Percentiles rank a stretch among this genome's conserved stretches.
phyloP scores from a whole-genome alignment of 2,888 invertebrate genomes.

The Melanostoma scalare region DNA sequence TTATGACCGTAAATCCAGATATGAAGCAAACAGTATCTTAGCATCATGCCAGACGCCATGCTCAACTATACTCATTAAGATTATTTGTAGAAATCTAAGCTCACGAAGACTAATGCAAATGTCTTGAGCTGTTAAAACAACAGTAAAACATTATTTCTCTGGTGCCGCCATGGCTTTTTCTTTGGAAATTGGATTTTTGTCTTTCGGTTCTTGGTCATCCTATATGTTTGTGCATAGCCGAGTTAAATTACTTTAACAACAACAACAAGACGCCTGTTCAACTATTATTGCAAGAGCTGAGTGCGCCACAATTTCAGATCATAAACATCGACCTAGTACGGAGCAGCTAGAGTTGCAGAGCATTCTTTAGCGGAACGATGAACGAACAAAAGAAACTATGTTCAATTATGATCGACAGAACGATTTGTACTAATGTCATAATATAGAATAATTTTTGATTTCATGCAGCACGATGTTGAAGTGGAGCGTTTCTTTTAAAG shows the following conservation, averaged over 20 bases:
- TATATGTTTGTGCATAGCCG: conserved; percentile 1
- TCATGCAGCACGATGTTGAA: too few relatives aligned
- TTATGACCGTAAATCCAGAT: not conserved
- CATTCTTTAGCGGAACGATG: not conserved
- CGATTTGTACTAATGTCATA: conserved; percentile 39
- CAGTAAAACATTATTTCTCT: conserved; percentile 56
- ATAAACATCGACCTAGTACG: not conserved
- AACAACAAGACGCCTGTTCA: conserved; percentile 31
- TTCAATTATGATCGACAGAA: conserved; percentile 54
- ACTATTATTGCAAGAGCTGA: conserved; percentile 29
- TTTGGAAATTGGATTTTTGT: conserved; percentile 48
- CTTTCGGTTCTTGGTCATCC: conserved; percentile 13
- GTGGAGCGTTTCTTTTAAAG: too few relatives aligned
- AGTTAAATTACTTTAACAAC: conserved; percentile 21
- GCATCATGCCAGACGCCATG: conserved; percentile 4
- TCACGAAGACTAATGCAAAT: conserved; percentile 36
- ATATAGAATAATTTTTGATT: conserved; percentile 28
- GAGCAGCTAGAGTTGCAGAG: not conserved
- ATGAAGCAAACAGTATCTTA: not conserved
- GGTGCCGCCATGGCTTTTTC: conserved; percentile 34
- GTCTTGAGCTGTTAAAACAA: conserved; percentile 49
- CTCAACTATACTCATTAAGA: conserved; percentile 32
- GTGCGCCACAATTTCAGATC: conserved; percentile 35
- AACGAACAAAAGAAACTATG: conserved; percentile 43
- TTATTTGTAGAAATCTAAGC: conserved; percentile 55